Evolutionary conservation across 2,797 vertebrate species (phyloP).

Genomic region (Mormyrops attenuatus): DNA sequence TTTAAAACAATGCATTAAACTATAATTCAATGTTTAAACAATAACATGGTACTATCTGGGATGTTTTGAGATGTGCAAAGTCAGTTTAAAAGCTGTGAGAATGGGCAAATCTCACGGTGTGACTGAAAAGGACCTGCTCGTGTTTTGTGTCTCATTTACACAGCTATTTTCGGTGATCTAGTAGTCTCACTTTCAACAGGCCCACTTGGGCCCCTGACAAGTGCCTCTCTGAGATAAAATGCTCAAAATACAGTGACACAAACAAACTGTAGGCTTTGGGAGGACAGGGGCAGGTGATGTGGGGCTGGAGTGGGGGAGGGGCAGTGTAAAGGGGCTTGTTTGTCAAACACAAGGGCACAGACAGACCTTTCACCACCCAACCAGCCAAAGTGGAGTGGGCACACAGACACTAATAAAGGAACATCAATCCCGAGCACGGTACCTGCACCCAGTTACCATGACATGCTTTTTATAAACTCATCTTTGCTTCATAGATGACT

Average conservation of each 20-base stretch:
- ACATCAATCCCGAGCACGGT: not conserved
- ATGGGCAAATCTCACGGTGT: not conserved
- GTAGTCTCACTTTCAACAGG: slow-evolving; percentile 13
- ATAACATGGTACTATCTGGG: no score
- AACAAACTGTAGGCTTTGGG: not conserved
- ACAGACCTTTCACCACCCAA: slow-evolving; percentile 47
- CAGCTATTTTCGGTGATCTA: not conserved
- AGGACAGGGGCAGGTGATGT: not conserved
- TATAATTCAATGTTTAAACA: no score
- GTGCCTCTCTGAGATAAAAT: not conserved
- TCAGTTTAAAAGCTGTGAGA: not conserved
- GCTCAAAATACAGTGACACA: not conserved
- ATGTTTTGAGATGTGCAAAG: not conserved
- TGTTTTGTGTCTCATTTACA: not conserved
- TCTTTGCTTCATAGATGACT: not conserved
- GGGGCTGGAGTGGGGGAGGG: not conserved
- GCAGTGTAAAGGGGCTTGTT: slow-evolving; percentile 31
- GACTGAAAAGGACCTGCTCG: not conserved
- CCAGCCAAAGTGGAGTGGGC: slow-evolving; percentile 33
- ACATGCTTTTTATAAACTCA: not conserved
- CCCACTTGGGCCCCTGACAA: slow-evolving; percentile 8
- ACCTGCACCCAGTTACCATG: not conserved
- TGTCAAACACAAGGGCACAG: slow-evolving; percentile 42
- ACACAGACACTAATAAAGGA: slow-evolving; percentile 36
- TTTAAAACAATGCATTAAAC: no score